Evolutionary conservation across 1,140 invertebrate genomes (phyloP).

Genomic region (Penaeus chinensis): DNA sequence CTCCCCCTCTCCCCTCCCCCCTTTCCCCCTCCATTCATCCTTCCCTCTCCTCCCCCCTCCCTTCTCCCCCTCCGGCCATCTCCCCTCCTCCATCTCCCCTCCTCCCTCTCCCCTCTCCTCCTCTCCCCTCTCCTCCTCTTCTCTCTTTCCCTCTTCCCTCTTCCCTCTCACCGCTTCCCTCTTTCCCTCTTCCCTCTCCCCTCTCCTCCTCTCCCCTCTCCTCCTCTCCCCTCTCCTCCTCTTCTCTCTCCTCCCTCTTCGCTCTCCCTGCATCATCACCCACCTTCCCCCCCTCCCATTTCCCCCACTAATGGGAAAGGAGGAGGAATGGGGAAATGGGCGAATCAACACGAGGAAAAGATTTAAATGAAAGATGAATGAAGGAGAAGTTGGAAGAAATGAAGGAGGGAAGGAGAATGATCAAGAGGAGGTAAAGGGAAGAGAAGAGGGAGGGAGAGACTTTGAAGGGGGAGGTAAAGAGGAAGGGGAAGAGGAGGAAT

Average conservation of each 20-base stretch:
- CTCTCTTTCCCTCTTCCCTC: no score
- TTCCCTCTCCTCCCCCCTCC: not conserved
- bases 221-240: no score
- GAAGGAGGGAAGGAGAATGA: not conserved
- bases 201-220: no score
- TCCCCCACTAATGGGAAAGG: no score
- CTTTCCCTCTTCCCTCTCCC: no score
- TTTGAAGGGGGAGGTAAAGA: not conserved
- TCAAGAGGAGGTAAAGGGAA: not conserved
- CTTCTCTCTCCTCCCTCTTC: no score
- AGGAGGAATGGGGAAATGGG: no score
- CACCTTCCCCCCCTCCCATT: no score
- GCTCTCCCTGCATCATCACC: no score
- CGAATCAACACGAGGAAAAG: not conserved
- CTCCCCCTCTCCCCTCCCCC: not conserved
- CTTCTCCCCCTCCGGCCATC: no score
- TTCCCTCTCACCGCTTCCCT: no score
- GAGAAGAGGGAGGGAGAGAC: constrained; percentile 2
- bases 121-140: not conserved
- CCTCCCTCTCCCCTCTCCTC: not conserved
- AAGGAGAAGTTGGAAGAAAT: not conserved
- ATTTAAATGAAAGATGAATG: not conserved
- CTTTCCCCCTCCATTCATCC: not conserved
- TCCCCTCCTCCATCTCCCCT: no score
- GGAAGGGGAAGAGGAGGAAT: constrained; percentile 1